Evolutionary conservation across 2,888 invertebrate genomes (phyloP), one percentile per base, ranked within the genome.

Genomic region (Pyrgus malvae): DNA sequence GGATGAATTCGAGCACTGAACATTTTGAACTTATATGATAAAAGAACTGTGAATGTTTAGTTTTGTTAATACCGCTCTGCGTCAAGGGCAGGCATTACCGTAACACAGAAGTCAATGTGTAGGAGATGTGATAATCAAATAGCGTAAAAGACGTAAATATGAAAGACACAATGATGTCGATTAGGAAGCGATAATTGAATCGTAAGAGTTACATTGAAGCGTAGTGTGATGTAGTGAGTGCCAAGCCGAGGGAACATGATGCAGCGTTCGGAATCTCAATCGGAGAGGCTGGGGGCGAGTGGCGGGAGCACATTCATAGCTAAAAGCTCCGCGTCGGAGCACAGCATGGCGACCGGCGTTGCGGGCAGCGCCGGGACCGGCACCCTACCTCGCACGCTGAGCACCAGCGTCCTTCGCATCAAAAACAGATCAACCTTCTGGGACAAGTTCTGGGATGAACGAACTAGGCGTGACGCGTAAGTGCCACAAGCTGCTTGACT

Each of bases 371-470:
- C 77, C 80, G 88, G 72, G 75, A 88, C 72, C 60, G 78, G 87
- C 56, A 91, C 92, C 53, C 85, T 94, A 60, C 94, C 94, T 2
- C 90, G 95, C 59, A 95, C 95, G 8, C 91, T 94, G 61, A 95
- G 95, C 78, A 96, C 96, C 59, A 95, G 95, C 67, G 95, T 95
- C 31, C 92, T 97, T 48, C 91, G 95, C 69, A 94, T 95, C 74
- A 94, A 95, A 72, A 93, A 94, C 78, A 91, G 95, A 68, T 93
- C 94, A 59, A 92, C 94, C 41, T 97, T 96, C 81, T 96, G 96
- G 96, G 95, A 96, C 74, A 95, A 96, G 82, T 95, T 95, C 84
- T 94, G 94, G 93, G 93, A 93, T 67, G 93, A 94, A 65, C 91
- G 93, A 66, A 92, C 91, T 58, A 92, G 92, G 63, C 89, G 93